Conservation (phyloP, 1,140 invertebrate species). For the Formica exsecta region DNA sequence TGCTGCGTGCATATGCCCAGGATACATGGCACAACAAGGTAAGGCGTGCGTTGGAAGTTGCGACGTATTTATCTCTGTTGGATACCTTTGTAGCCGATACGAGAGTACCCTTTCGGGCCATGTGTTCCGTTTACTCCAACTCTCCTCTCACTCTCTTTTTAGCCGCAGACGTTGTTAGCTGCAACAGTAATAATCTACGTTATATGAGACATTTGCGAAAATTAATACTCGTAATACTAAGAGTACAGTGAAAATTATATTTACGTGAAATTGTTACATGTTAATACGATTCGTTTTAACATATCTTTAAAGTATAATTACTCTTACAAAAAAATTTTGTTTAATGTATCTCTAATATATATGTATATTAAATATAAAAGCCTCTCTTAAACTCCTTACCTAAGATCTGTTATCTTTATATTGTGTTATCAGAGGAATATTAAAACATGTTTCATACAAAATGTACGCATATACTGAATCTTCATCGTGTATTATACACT, state of each 20-base stretch:
- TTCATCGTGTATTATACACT: neutral
- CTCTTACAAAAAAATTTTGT: too few species aligned
- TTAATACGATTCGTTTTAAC: neutral
- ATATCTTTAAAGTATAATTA: too few species aligned
- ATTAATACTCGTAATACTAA: neutral
- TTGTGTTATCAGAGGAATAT: neutral
- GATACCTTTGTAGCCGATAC: constrained; percentile 84
- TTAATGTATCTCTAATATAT: too few species aligned
- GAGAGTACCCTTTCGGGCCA: constrained; percentile 83
- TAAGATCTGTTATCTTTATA: neutral
- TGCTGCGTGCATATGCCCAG: constrained; percentile 86
- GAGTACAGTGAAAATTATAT: neutral
- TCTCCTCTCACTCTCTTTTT: constrained; percentile 52
- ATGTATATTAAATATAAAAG: constrained; percentile 5
- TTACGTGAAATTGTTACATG: neutral
- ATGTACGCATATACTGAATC: neutral
- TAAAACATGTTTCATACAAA: constrained; percentile 1
- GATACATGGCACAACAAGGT: constrained; percentile 69
- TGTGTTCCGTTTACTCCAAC: constrained; percentile 80
- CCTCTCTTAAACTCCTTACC: neutral
- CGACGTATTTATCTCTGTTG: constrained; percentile 86
- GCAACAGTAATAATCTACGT: neutral
- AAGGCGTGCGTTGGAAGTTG: constrained; percentile 78
- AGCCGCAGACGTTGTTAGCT: constrained; percentile 19
- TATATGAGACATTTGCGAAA: neutral